Evolutionary conservation across 1,140 invertebrate species (phyloP).

Genomic region (Hyphantria cunea): DNA sequence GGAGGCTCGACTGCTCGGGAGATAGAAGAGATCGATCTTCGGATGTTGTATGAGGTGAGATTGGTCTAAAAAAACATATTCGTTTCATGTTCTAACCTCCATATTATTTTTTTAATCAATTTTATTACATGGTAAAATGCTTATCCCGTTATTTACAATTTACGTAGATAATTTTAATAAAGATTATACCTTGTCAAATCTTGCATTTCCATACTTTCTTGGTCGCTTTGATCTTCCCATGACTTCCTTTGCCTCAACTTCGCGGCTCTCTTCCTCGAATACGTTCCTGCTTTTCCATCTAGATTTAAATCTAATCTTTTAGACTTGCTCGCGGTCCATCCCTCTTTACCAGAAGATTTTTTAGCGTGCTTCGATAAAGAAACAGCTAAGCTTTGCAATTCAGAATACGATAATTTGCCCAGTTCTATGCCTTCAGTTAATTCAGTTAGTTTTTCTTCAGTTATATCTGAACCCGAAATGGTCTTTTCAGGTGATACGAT

Average conservation of each 20-base stretch:
- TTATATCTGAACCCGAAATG: conserved; percentile 48
- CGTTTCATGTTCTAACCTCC: no score
- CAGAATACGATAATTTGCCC: conserved; percentile 63
- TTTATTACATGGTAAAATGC: no score
- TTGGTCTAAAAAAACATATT: conserved; percentile 50
- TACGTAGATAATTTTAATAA: not conserved
- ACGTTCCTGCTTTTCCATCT: conserved; percentile 74
- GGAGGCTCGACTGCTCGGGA: conserved; percentile 62
- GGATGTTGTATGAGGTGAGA: conserved; percentile 71
- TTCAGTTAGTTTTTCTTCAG: conserved; percentile 66
- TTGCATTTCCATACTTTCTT: conserved; percentile 76
- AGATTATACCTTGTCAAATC: conserved; percentile 65
- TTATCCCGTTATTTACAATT: no score
- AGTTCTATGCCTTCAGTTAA: conserved; percentile 68
- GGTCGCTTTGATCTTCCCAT: conserved; percentile 78
- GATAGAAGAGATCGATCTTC: conserved; percentile 74
- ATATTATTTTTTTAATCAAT: no score
- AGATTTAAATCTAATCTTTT: conserved; percentile 70
- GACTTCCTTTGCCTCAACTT: conserved; percentile 75
- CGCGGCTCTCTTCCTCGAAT: conserved; percentile 74
- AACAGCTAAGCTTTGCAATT: conserved; percentile 69
- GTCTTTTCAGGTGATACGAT: conserved; percentile 30
- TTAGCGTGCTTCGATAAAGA: conserved; percentile 58
- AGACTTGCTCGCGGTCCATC: conserved; percentile 66
- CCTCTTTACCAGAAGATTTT: conserved; percentile 58